Evolutionary conservation across 2,888 invertebrate species (phyloP).

Genomic region (Hirudinaria manillensis): DNA sequence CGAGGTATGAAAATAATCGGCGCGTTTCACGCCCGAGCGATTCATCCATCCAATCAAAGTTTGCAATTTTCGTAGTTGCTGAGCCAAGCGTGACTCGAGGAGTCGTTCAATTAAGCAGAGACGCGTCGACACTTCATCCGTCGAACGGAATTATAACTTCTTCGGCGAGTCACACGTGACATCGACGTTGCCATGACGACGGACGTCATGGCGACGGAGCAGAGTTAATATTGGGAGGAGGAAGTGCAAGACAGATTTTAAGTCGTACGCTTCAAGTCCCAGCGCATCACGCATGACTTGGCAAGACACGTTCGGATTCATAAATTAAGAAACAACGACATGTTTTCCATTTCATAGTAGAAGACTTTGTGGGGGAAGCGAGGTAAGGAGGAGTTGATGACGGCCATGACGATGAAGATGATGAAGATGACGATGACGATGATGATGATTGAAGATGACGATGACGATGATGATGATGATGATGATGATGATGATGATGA

Average conservation of each 20-base stretch:
- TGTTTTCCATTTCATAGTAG: not conserved
- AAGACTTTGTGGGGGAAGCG: not conserved
- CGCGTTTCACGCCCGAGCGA: not conserved
- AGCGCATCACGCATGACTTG: too few species aligned
- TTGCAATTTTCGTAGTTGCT: not conserved
- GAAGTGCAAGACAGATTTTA: too few species aligned
- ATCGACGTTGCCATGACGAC: not conserved
- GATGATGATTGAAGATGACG: conserved; percentile 25
- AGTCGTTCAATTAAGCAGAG: conserved; percentile 4
- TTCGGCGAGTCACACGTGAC: too few species aligned
- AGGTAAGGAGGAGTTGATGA: not conserved
- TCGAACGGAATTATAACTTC: too few species aligned
- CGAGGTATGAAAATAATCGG: not conserved
- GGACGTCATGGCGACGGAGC: not conserved
- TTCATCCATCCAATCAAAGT: not conserved
- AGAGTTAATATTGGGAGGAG: not conserved
- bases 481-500: conserved; percentile 29
- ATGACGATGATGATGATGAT: conserved; percentile 24
- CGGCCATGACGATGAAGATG: conserved; percentile 2
- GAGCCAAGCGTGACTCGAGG: not conserved
- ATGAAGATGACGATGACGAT: conserved; percentile 9
- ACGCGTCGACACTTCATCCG: too few species aligned
- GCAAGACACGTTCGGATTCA: too few species aligned
- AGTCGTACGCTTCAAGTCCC: too few species aligned
- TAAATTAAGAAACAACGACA: too few species aligned